phyloP scores from a whole-genome alignment of 2,888 invertebrate species.

The Acrocyrtus sp. region DNA sequence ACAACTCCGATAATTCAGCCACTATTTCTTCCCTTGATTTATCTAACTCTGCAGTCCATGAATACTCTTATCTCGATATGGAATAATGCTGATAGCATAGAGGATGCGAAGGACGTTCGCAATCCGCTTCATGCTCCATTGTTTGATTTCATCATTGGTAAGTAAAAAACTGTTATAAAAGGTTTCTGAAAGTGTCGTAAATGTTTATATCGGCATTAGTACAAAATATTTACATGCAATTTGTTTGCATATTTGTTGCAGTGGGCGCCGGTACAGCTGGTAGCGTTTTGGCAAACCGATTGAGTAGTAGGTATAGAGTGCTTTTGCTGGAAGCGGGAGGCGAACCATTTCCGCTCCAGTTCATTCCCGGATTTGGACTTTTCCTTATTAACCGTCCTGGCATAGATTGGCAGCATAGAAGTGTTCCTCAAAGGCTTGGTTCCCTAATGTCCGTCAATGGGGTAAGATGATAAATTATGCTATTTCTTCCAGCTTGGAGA shows the following conservation, averaged over 20 bases:
- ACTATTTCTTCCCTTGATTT: slow-evolving; percentile 35
- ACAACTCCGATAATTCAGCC: slow-evolving; percentile 24
- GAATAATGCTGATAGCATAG: slow-evolving; percentile 27
- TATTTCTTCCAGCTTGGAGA: no score
- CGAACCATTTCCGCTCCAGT: slow-evolving; percentile 44
- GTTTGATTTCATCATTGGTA: slow-evolving; percentile 50
- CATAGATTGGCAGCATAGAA: slow-evolving; percentile 38
- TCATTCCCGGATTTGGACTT: slow-evolving; percentile 41
- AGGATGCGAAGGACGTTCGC: slow-evolving; percentile 17
- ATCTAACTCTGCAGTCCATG: slow-evolving; percentile 12
- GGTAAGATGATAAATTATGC: slow-evolving; percentile 13
- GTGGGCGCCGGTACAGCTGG: slow-evolving; percentile 44
- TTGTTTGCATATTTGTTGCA: background rate
- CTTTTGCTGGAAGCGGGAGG: slow-evolving; percentile 47
- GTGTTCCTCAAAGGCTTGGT: slow-evolving; percentile 29
- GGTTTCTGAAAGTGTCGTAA: background rate
- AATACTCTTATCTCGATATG: slow-evolving; percentile 21
- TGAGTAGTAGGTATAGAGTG: slow-evolving; percentile 16
- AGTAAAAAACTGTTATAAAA: no score
- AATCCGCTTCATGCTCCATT: slow-evolving; percentile 1
- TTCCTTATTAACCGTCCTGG: slow-evolving; percentile 44
- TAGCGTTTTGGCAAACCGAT: slow-evolving; percentile 30
- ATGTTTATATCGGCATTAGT: no score
- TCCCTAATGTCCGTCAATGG: slow-evolving; percentile 27
- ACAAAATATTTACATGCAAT: no score